Evolutionary conservation across 2,888 invertebrate species (phyloP).

Genomic region (Trilocha varians): DNA sequence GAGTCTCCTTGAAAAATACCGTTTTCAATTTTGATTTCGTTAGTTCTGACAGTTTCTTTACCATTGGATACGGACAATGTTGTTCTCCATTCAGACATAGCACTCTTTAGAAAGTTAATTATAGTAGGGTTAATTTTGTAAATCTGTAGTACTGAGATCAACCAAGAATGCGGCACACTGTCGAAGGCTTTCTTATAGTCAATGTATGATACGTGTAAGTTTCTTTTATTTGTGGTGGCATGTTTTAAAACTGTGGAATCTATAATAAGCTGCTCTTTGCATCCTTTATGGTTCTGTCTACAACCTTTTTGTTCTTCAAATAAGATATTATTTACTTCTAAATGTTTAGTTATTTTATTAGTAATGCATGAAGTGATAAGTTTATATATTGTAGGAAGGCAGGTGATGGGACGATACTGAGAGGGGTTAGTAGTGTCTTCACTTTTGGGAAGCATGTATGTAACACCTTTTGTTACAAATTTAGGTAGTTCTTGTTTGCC

Average conservation of each 20-base stretch:
- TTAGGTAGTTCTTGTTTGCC: conserved; percentile 8
- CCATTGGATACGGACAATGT: conserved; percentile 2
- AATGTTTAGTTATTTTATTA: conserved; percentile 6
- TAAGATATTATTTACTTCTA: conserved; percentile 5
- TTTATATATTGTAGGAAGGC: conserved; percentile 6
- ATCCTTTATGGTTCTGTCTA: conserved; percentile 7
- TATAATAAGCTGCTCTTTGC: conserved; percentile 10
- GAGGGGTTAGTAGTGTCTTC: conserved; percentile 8
- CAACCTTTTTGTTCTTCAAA: conserved; percentile 9
- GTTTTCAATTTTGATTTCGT: conserved; percentile 6
- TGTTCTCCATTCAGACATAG: conserved; percentile 10
- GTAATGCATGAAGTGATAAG: conserved; percentile 6
- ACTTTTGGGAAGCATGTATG: conserved; percentile 14
- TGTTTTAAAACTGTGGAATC: conserved; percentile 6
- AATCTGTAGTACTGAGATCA: conserved; percentile 6
- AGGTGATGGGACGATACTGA: conserved; percentile 8
- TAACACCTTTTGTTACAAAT: conserved; percentile 12
- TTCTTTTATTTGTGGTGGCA: conserved; percentile 1
- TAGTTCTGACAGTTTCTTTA: conserved; percentile 1
- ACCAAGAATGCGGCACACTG: conserved; percentile 8
- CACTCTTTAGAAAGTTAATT: conserved; percentile 2
- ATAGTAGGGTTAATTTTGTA: conserved; percentile 10
- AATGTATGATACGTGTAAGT: conserved; percentile 6
- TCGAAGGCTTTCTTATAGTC: conserved; percentile 8
- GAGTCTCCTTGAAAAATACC: too few species aligned